Evolutionary conservation across 2,888 invertebrate species (phyloP), one percentile per base, ranked within the genome.

Genomic region (Heteromyza rotundicornis): DNA sequence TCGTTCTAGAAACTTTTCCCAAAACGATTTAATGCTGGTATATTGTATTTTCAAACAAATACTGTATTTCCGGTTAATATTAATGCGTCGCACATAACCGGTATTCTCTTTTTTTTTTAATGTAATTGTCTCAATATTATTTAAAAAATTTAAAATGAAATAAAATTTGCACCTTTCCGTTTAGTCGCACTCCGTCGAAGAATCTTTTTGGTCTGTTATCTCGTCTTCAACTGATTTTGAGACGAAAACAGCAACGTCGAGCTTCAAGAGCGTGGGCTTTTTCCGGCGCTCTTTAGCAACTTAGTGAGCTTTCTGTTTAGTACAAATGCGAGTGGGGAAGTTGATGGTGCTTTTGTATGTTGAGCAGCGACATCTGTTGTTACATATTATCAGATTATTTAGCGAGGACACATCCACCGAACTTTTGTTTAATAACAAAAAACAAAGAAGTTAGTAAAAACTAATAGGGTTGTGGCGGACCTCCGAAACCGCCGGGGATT

Each of bases 161-260:
- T n/a, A n/a, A n/a, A n/a, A 57, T 40, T 59, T 58, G 58, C 57
- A 60, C 55, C 57, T 64, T 53, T 64, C 56, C 62, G 60, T 62
- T 64, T 23, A 59, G 58, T 64, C 66, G 66, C 64, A 40, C 55
- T 32, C 5, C 40, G 40, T 8, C 40, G 40, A 14, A 40, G 40
- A 40, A 40, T 40, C 40, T 40, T 40, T 7, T 40, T 40, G n/a
- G 40, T 71, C 74, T 74, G 80, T 79, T 80, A 80, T 79, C 79
- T 80, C 78, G 79, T 73, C 75, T 78, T 74, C 72, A 76, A 79
- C 79, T 79, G 78, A 79, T 77, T 73, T 79, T 69, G 63, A 68
- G 68, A 60, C 66, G 66, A 60, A 22, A 47, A 62, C 59, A 27
- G n/a, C n/a, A n/a, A n/a, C n/a, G n/a, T n/a, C n/a, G n/a, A n/a